Conservation (phyloP, 2,797 vertebrate genomes). For the Microctenopoma stevenorrisi region DNA sequence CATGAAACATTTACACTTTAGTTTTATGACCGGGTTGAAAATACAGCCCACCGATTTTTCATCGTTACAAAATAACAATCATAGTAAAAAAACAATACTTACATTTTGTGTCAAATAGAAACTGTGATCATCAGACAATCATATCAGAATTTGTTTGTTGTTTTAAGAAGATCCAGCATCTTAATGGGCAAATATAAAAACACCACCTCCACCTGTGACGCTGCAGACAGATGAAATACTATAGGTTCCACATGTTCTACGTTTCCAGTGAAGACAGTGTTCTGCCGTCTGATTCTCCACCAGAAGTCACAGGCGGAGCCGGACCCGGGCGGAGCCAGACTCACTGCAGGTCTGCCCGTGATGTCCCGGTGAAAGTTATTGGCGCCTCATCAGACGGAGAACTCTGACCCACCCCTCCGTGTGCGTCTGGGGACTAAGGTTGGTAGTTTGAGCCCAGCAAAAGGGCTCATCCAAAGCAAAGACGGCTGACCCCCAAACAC, state of each 20-base stretch:
- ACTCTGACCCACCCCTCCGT: slow-evolving; percentile 32
- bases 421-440: slow-evolving; percentile 71
- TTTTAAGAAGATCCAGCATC: slow-evolving; percentile 27
- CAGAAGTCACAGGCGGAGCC: not conserved
- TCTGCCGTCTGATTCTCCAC: not conserved
- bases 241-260: too few species aligned
- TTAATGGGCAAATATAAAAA: not conserved
- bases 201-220: too few species aligned
- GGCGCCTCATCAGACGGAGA: slow-evolving; percentile 39
- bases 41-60: too few species aligned
- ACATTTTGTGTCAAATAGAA: too few species aligned
- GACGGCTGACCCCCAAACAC: slow-evolving; percentile 93
- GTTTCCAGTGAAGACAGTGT: not conserved
- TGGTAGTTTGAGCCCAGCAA: slow-evolving; percentile 87
- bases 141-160: not conserved
- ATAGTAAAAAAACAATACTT: too few species aligned
- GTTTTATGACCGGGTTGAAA: too few species aligned
- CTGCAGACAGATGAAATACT: too few species aligned
- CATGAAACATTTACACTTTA: too few species aligned
- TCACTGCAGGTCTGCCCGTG: not conserved
- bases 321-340: not conserved
- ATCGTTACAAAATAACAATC: too few species aligned
- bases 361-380: too few species aligned
- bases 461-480: slow-evolving; percentile 92
- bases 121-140: too few species aligned